Base-by-base conservation (phyloP, 2,888 invertebrate genomes). In the Fabriciana adippe region DNA sequence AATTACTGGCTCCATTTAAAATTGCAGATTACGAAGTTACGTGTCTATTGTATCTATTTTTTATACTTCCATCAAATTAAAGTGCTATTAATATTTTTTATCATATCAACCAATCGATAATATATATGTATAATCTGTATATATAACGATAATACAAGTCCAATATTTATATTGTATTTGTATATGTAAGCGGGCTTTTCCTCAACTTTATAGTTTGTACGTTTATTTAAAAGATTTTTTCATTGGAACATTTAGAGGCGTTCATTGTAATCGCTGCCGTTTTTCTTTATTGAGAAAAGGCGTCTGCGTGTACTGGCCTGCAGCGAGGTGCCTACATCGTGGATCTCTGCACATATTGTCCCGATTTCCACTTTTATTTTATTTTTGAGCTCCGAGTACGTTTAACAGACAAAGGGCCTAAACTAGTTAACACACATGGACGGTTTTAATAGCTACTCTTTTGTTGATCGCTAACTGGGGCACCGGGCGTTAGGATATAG, bases 341-440 rank as follows among this genome's bases (percentile, higher is more conserved):
- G 65, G n/a, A 69, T 67, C 63, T 65, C 59, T 63, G 64, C 66
- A 66, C 59, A 66, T 65, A 66, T 72, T 68, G 74, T 71, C 77
- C 78, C 74, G 76, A 80, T 81, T 81, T 76, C 74, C 76, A 74
- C 73, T 79, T 81, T 81, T 80, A 76, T 85, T 85, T 82, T 81
- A 76, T 81, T 86, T 85, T 82, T 79, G 78, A 80, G 74, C 64
- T 76, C 78, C 78, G 78, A 77, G 74, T 78, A 74, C 74, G 76
- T 80, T 82, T 78, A 81, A 85, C 81, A 81, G 85, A 81, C 81
- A 85, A 83, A 80, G 82, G 79, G 80, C 84, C 83, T 86, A 85
- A 88, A 86, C 85, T 85, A 82, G 86, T 87, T 87, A 85, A 83
- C 88, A 89, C 85, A 89, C 89, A 88, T 88, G 87, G 85, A 73